These are phyloP conservation scores for Trachelus stipa DNA, from an alignment of 2,888 invertebrate genomes.

Conservation along the genomic window DNA sequence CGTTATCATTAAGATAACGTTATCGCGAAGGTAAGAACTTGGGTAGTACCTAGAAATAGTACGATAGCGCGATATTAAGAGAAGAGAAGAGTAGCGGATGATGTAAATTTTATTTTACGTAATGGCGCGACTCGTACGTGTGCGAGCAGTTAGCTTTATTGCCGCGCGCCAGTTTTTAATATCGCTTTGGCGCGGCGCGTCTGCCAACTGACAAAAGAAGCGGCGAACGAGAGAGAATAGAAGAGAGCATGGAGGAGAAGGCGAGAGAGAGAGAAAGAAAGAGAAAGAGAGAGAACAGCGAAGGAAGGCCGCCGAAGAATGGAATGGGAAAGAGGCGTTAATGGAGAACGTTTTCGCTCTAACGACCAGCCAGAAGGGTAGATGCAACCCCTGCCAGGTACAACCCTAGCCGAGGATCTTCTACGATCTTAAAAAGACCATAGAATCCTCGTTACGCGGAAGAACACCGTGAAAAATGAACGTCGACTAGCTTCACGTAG, in stretches of 20 bases:
- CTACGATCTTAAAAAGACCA: neutral
- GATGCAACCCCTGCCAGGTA: neutral
- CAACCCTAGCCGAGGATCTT: neutral
- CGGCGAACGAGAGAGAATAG: slow-evolving; percentile 25
- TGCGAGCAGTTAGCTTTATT: slow-evolving; percentile 60
- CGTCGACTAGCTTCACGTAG: neutral
- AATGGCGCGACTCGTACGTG: slow-evolving; percentile 37
- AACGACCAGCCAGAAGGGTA: slow-evolving; percentile 54
- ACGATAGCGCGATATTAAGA: neutral
- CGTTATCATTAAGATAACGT: neutral
- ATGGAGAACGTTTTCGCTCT: slow-evolving; percentile 63
- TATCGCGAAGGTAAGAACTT: neutral
- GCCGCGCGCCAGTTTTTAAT: slow-evolving; percentile 59
- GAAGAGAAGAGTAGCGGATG: neutral
- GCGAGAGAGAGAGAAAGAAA: neutral
- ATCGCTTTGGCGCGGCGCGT: slow-evolving; percentile 59
- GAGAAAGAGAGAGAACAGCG: slow-evolving; percentile 9
- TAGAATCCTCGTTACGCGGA: neutral
- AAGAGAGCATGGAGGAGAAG: neutral
- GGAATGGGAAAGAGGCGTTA: slow-evolving; percentile 50
- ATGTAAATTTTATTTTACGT: neutral
- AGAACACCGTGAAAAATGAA: neutral
- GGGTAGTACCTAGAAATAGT: neutral
- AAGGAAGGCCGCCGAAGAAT: neutral
- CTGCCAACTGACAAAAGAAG: slow-evolving; percentile 61